A percentile compares a stretch with the other conserved stretches of the same genome.
Conservation (phyloP, 2,888 invertebrate species). For the Nephrotoma flavescens region DNA sequence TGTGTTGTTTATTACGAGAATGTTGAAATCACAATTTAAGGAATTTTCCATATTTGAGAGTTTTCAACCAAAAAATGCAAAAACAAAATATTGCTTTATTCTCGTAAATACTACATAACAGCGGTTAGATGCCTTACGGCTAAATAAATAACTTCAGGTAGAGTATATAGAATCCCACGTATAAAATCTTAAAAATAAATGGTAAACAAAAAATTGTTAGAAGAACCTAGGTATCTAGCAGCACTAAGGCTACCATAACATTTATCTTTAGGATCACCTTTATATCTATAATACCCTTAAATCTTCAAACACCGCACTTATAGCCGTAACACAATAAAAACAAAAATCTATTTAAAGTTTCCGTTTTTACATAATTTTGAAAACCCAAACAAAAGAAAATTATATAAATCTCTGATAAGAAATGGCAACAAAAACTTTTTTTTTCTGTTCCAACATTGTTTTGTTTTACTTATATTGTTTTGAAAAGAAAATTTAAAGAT, state of each 20-base stretch:
- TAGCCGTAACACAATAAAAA: neutral
- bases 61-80: no score
- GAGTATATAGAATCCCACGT: neutral
- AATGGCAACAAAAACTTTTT: neutral
- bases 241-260: neutral
- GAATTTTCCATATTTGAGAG: no score
- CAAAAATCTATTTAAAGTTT: neutral
- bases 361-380: neutral
- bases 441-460: neutral
- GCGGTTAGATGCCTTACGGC: neutral
- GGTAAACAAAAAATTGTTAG: neutral
- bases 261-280: neutral
- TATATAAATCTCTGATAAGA: neutral
- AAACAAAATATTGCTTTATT: no score
- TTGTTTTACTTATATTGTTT: neutral
- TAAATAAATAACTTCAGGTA: neutral
- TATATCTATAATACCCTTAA: neutral
- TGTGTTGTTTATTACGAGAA: no score
- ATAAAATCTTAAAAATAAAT: neutral
- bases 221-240: neutral
- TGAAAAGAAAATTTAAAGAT: neutral
- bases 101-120: no score
- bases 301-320: neutral
- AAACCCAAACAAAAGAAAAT: neutral
- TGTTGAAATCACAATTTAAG: no score